These are phyloP conservation scores for Ricordea florida DNA, from an alignment of 92 coral and sea anemone species.

Conservation along the genomic window DNA sequence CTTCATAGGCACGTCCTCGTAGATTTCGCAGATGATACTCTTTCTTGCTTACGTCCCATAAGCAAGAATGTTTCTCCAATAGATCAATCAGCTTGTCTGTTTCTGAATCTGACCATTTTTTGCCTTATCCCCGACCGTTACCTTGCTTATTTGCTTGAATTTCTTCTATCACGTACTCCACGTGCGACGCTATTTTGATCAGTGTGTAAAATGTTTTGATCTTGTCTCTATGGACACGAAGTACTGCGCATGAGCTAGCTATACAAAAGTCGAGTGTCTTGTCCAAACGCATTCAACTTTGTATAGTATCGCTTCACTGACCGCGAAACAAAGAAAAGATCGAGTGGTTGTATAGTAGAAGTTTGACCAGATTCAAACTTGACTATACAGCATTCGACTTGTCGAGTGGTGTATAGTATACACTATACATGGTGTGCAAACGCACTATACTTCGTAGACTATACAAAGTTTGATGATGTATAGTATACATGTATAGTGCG, in stretches of 20 bases:
- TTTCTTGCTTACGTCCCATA: conserved; percentile 44
- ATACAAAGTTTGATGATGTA: conserved; percentile 31
- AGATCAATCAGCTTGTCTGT: conserved; percentile 33
- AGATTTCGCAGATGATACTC: conserved; percentile 37
- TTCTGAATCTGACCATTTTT: conserved; percentile 36
- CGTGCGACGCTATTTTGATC: conserved; percentile 34
- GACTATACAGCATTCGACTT: conserved; percentile 34
- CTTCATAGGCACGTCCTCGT: conserved; percentile 26
- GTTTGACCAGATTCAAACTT: conserved; percentile 28
- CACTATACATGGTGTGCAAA: conserved; percentile 27
- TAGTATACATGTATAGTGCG: conserved; percentile 28
- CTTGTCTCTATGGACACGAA: conserved; percentile 38
- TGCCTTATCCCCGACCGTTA: conserved; percentile 29
- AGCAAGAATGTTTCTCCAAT: conserved; percentile 36
- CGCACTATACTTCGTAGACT: conserved; percentile 28
- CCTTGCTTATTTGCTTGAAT: conserved; percentile 33
- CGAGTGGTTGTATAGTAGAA: conserved; percentile 43
- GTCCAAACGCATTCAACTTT: conserved; percentile 40
- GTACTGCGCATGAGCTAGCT: conserved; percentile 46
- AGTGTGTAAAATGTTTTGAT: conserved; percentile 26
- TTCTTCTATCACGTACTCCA: conserved; percentile 31
- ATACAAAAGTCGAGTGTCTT: conserved; percentile 28
- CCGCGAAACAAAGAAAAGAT: conserved; percentile 53
- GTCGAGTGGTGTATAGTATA: conserved; percentile 31
- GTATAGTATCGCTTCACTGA: conserved; percentile 50